Evolutionary conservation across 2,888 invertebrate genomes (phyloP).

Genomic region (Syrphus vitripennis): DNA sequence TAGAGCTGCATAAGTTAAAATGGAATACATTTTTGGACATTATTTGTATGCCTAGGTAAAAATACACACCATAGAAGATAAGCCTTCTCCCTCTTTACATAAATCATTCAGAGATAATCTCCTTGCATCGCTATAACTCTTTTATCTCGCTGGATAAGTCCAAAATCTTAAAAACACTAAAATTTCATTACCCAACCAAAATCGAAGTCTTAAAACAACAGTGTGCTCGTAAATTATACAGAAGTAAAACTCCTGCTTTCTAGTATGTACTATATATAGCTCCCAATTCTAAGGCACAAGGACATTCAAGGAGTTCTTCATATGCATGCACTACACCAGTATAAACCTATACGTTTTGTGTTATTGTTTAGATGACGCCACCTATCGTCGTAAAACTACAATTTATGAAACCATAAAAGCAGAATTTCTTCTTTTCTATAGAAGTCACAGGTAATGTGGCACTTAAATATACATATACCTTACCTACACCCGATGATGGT

Average conservation of each 20-base stretch:
- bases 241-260: neutral
- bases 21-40: too few relatives aligned
- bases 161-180: conserved; percentile 61
- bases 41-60: neutral
- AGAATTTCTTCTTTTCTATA: neutral
- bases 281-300: neutral
- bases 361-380: conserved; percentile 58
- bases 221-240: conserved; percentile 61
- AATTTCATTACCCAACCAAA: conserved; percentile 55
- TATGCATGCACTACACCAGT: too few relatives aligned
- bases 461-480: neutral
- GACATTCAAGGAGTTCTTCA: neutral
- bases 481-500: neutral
- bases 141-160: conserved; percentile 46
- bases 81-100: neutral
- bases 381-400: conserved; percentile 53
- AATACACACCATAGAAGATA: neutral
- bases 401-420: conserved; percentile 61
- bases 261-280: too few relatives aligned
- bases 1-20: too few relatives aligned
- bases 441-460: neutral
- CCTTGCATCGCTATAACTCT: conserved; percentile 30
- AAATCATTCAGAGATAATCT: conserved; percentile 58
- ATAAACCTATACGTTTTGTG: neutral
- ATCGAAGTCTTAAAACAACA: conserved; percentile 52